A percentile compares a stretch with the other conserved stretches of the same genome.
Conservation (phyloP, 2,797 vertebrate genomes). For the Limosa lapponica region DNA sequence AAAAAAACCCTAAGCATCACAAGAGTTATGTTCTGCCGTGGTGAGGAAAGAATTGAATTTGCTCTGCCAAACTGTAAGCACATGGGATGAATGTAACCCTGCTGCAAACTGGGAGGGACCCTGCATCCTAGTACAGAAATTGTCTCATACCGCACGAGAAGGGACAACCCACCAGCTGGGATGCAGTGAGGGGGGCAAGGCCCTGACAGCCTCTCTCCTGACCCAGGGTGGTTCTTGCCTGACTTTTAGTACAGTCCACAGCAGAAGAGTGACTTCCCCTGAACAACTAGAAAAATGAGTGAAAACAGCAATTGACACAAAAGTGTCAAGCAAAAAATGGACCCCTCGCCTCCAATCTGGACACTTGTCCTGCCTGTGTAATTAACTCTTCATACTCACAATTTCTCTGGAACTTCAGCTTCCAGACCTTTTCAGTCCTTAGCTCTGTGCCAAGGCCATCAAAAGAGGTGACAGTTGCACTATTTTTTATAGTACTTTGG, state of each 20-base stretch:
- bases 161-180: not conserved
- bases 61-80: not conserved
- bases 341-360: not conserved
- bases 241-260: not conserved
- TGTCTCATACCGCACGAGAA: fast-evolving
- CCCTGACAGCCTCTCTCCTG: not conserved
- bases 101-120: not conserved
- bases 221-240: not conserved
- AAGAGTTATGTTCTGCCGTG: not conserved
- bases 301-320: not conserved
- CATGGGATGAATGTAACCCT: fast-evolving
- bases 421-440: not conserved
- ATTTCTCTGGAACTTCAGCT: not conserved
- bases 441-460: not conserved
- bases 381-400: not conserved
- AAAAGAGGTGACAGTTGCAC: not conserved
- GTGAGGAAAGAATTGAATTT: not conserved
- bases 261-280: not conserved
- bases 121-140: not conserved
- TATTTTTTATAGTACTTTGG: not conserved
- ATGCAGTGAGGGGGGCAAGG: not conserved
- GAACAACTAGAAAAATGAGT: not conserved
- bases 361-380: not conserved
- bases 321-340: not conserved
- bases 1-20: not conserved